Evolutionary conservation across 2,888 invertebrate genomes (phyloP).

Genomic region (Trichacis sp.): DNA sequence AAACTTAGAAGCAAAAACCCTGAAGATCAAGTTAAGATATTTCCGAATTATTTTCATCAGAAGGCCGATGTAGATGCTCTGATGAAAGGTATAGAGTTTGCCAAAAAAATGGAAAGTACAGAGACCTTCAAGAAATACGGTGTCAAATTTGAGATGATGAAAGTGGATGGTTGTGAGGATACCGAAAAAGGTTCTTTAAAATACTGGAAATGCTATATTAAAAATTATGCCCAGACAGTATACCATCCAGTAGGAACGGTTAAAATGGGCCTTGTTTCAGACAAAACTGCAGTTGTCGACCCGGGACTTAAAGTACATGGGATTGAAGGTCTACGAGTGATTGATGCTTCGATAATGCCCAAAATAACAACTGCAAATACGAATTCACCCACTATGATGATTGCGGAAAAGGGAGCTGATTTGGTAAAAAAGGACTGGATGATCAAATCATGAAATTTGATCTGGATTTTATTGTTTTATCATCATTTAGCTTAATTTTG

Average conservation of each 20-base stretch:
- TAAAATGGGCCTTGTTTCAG: constrained; percentile 74
- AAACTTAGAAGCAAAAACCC: constrained; percentile 71
- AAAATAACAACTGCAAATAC: constrained; percentile 73
- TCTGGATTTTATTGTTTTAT: too few relatives aligned
- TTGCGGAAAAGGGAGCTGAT: constrained; percentile 76
- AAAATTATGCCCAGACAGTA: constrained; percentile 73
- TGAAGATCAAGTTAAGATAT: constrained; percentile 69
- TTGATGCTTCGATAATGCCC: constrained; percentile 79
- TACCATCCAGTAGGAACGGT: constrained; percentile 70
- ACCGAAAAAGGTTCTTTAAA: constrained; percentile 56
- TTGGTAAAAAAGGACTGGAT: constrained; percentile 74
- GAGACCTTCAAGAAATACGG: constrained; percentile 36
- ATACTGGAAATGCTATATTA: constrained; percentile 69
- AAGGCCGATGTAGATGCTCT: constrained; percentile 66
- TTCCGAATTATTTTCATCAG: constrained; percentile 71
- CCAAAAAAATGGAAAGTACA: constrained; percentile 49
- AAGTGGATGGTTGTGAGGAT: constrained; percentile 53
- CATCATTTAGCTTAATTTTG: too few relatives aligned
- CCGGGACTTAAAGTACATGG: constrained; percentile 72
- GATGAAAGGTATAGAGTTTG: constrained; percentile 58
- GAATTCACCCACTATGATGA: constrained; percentile 76
- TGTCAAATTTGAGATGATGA: constrained; percentile 18
- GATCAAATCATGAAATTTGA: too few relatives aligned
- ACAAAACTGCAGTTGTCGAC: constrained; percentile 71
- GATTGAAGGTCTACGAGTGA: constrained; percentile 72